Conservation (phyloP, 92 coral and sea anemone genomes). For the Blastomussa wellsi region DNA sequence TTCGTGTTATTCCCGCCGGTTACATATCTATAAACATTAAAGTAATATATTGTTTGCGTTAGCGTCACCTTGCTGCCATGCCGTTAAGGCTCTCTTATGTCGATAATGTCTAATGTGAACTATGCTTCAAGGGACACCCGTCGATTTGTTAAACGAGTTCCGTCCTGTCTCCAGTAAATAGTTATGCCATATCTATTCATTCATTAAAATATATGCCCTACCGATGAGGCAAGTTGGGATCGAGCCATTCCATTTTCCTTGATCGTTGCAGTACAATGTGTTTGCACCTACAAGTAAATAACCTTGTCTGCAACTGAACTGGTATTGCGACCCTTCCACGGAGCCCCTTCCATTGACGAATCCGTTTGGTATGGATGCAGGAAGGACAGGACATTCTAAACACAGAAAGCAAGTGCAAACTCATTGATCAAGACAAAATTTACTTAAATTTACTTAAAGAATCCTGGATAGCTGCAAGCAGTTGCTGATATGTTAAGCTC, state of each 20-base stretch:
- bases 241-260: conserved; percentile 64
- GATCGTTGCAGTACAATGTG: conserved; percentile 28
- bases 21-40: too few species aligned
- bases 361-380: conserved; percentile 25
- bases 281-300: conserved; percentile 30
- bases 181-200: background rate
- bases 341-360: conserved; percentile 24
- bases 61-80: too few species aligned
- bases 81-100: too few species aligned
- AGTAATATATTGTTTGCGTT: too few species aligned
- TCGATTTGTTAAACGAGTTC: background rate
- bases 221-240: conserved; percentile 46
- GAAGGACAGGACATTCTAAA: conserved; percentile 35
- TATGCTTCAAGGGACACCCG: too few species aligned
- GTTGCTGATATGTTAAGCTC: background rate
- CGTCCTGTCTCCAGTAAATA: background rate
- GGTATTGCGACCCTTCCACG: conserved; percentile 22
- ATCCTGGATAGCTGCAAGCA: background rate
- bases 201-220: background rate
- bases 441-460: background rate
- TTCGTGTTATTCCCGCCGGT: too few species aligned
- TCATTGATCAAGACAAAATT: background rate
- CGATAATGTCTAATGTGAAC: too few species aligned
- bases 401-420: background rate
- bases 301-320: conserved; percentile 31